Base-by-base conservation (phyloP, 2,888 invertebrate genomes). In the Acheta domesticus region DNA sequence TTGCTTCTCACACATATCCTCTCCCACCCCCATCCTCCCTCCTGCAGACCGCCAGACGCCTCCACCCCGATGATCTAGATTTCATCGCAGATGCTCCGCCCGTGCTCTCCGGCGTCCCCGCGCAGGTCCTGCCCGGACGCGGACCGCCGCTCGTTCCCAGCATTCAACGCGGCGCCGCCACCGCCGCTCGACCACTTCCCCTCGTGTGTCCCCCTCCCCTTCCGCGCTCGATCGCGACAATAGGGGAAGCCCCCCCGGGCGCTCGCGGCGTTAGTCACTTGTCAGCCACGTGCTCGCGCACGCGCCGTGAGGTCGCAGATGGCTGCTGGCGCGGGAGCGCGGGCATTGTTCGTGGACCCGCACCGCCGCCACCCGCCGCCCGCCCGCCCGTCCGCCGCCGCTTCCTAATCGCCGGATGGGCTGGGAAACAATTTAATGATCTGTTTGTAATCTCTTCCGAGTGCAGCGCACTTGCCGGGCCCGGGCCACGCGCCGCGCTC, bases 231-330 rank as follows among this genome's bases (percentile, higher is more conserved):
- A 62, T 62, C 62, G 62, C 62, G n/a, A 62, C 62, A 62, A 62
- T 62, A 62, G 62, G 62, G 62, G 62, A 62, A n/a, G 16, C 62
- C 62, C 62, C 62, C 16, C n/a, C 62, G 62, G 16, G 36, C 36
- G 36, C 36, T 36, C 14, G 62, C 62, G 62, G 62, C 62, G 79
- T 49, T 49, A 62, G 79, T 75, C 78, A 78, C 74, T 78, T 78
- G 78, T 78, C 78, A 78, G 78, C 79, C 76, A 19, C 62, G 62
- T 62, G 78, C 79, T 75, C 49, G 79, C 79, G 79, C 75, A 62
- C 62, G 74, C 49, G 78, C 74, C 20, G 36, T 11, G 23, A 20
- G 48, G 78, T 74, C 78, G 75, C 79, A 79, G 79, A 79, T 79
- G 79, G 79, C 79, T 19, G 14, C 62, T 62, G 62, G 62, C 16